Evolutionary conservation across 2,888 invertebrate species (phyloP).

Genomic region (Nebria brevicollis): DNA sequence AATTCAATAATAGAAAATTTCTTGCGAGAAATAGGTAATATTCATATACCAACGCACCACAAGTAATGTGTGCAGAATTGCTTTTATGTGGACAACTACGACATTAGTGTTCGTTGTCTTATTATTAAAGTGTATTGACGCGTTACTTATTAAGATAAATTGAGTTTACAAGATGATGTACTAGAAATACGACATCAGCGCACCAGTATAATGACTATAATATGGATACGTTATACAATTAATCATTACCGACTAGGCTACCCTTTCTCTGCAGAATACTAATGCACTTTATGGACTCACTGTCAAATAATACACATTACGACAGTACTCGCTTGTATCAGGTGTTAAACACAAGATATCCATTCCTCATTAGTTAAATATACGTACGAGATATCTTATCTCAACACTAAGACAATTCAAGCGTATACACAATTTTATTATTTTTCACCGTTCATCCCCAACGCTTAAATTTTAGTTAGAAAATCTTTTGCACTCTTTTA

Average conservation of each 20-base stretch:
- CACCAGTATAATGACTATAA: conserved; percentile 33
- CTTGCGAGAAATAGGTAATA: background rate
- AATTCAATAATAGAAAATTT: background rate
- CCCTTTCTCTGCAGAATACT: conserved; percentile 25
- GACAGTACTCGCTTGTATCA: background rate
- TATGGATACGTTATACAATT: conserved; percentile 32
- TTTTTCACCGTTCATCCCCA: too few species aligned
- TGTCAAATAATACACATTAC: background rate
- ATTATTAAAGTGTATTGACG: conserved; percentile 44
- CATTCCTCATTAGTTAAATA: background rate
- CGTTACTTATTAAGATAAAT: conserved; percentile 46
- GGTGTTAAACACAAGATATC: background rate
- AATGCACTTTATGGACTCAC: conserved; percentile 4
- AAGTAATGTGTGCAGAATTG: background rate
- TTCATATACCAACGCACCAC: background rate
- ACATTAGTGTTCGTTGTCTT: conserved; percentile 10
- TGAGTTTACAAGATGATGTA: conserved; percentile 34
- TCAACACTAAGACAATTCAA: too few species aligned
- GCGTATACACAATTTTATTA: too few species aligned
- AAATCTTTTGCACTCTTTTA: too few species aligned
- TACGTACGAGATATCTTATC: background rate
- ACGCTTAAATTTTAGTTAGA: too few species aligned
- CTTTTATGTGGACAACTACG: background rate
- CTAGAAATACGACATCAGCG: conserved; percentile 18
- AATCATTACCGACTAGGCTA: conserved; percentile 31